Conservation (phyloP, 1,140 invertebrate genomes). For the Triops longicaudatus region DNA sequence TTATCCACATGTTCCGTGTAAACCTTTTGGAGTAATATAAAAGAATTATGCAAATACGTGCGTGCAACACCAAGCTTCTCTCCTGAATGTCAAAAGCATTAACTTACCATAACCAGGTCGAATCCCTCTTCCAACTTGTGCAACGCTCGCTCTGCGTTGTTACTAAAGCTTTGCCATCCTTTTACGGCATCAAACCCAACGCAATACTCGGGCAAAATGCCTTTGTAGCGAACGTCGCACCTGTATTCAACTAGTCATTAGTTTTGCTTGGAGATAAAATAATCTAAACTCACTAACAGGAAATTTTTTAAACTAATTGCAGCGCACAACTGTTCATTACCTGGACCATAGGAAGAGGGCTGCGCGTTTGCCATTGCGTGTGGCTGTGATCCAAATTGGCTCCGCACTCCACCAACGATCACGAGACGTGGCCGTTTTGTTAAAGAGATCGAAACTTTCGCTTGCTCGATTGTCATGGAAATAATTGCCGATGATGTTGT, state of each 20-base stretch:
- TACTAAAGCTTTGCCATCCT: slow-evolving; percentile 23
- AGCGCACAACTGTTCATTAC: background rate
- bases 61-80: background rate
- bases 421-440: slow-evolving; percentile 18
- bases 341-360: slow-evolving; percentile 28
- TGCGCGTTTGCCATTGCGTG: slow-evolving; percentile 26
- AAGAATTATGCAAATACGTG: background rate
- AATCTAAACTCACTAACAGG: background rate
- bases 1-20: slow-evolving; percentile 29
- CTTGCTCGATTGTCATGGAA: slow-evolving; percentile 23
- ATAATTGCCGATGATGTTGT: slow-evolving; percentile 31
- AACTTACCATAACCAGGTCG: slow-evolving; percentile 30
- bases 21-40: slow-evolving; percentile 14
- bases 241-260: slow-evolving; percentile 19
- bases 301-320: background rate
- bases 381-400: slow-evolving; percentile 31
- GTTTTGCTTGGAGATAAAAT: background rate
- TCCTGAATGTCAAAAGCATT: background rate
- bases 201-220: slow-evolving; percentile 24
- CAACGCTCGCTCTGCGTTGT: slow-evolving; percentile 19
- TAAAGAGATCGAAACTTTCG: slow-evolving; percentile 29
- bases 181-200: slow-evolving; percentile 24
- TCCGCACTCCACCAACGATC: slow-evolving; percentile 30
- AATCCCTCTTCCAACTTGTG: slow-evolving; percentile 26
- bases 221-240: slow-evolving; percentile 29